These are phyloP conservation scores for Pterobdella sp. DNA, from an alignment of 2,888 invertebrate genomes.

Conservation along the genomic window DNA sequence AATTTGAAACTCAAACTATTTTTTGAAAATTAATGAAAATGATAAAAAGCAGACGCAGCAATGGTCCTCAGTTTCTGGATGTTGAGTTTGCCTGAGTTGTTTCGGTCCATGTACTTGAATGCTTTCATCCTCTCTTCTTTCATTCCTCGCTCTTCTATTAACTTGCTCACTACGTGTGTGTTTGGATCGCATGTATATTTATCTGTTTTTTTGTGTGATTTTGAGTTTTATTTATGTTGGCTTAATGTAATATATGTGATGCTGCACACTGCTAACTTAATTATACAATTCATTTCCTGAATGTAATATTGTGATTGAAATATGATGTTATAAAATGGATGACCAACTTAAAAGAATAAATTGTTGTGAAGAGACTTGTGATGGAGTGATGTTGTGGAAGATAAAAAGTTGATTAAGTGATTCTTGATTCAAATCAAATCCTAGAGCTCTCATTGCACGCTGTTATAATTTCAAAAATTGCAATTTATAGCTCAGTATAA, in stretches of 20 bases:
- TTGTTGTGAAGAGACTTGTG: no score
- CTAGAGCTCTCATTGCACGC: background rate
- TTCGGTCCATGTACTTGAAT: conserved; percentile 4
- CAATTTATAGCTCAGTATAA: background rate
- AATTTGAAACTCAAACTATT: background rate
- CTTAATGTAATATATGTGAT: no score
- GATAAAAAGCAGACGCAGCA: background rate
- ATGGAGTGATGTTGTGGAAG: no score
- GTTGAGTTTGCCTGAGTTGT: conserved; percentile 2
- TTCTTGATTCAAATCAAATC: background rate
- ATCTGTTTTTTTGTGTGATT: no score
- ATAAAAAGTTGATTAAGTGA: background rate
- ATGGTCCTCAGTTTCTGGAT: conserved; percentile 4
- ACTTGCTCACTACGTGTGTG: background rate
- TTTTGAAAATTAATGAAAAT: no score
- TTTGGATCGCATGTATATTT: no score
- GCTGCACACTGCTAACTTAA: no score
- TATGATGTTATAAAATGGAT: no score
- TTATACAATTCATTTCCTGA: no score
- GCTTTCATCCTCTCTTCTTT: background rate
- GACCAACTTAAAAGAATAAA: no score
- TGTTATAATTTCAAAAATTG: background rate
- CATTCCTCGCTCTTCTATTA: background rate
- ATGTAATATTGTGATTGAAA: no score
- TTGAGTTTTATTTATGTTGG: no score